phyloP scores from a whole-genome alignment of 2,797 vertebrate species.

The Avahi laniger region DNA sequence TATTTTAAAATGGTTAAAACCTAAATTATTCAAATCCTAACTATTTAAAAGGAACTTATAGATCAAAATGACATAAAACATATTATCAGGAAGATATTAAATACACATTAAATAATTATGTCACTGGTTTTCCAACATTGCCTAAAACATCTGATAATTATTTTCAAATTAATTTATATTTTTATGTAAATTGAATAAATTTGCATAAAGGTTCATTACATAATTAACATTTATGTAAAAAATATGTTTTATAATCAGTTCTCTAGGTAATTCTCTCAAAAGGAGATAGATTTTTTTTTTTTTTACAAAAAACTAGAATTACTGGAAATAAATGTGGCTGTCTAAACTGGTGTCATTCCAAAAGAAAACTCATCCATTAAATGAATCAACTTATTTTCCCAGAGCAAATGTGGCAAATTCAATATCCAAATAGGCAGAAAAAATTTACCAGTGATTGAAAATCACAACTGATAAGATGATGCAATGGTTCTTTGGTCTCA shows the following conservation, averaged over 20 bases:
- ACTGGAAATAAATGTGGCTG: neutral
- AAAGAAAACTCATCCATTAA: neutral
- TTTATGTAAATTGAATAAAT: no score
- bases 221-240: neutral
- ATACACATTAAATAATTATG: neutral
- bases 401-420: slow-evolving; percentile 18
- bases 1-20: neutral
- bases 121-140: neutral
- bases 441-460: neutral
- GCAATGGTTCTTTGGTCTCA: neutral
- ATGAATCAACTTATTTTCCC: slow-evolving; percentile 17
- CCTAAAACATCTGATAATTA: neutral
- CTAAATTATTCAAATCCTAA: neutral
- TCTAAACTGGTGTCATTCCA: neutral
- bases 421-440: slow-evolving; percentile 19
- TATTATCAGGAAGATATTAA: neutral
- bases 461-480: neutral
- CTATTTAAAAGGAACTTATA: neutral
- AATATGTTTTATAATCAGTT: neutral
- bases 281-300: neutral
- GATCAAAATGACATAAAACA: neutral
- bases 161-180: neutral
- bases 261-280: neutral
- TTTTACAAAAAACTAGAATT: neutral
- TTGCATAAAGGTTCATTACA: no score